Base-by-base conservation (phyloP, 2,797 vertebrate species). In the Ctenochaetus hawaiiensis region DNA sequence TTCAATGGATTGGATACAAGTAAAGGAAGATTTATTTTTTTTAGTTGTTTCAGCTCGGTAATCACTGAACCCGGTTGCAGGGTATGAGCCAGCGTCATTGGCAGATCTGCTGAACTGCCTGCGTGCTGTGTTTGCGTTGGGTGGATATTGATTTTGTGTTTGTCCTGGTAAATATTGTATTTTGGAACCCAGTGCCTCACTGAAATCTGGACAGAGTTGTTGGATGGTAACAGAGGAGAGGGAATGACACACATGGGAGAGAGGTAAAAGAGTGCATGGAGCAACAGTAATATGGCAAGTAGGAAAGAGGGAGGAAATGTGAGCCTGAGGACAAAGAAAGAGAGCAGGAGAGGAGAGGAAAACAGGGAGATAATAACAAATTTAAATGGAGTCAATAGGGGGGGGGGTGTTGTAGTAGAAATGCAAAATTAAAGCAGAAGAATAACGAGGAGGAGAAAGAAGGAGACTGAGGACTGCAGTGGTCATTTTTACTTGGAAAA, bases 121-220 rank as follows among this genome's bases (percentile, higher is more conserved):
- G 69, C 80, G 77, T 86, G 68, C 82, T 86, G 75, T 86, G 78
- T 91, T 91, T 91, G 81, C 30, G n/a, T 87, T 87, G 84, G 87
- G 76, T 62, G 76, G 84, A 68, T 87, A 91, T 90, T 82, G 83
- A 87, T 90, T 94, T 92, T 89, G 75, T 90, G 84, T 92, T 93
- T 91, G 85, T 90, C 81, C 76, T 84, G 72, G 90, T 90, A 82
- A 90, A 91, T 87, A 89, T 87, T 81, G 80, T 83, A 68, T 86
- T 89, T 87, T 88, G 78, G 87, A 90, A 81, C 71, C 77, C 59
- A 62, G 69, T 43, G 81, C 81, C 77, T 84, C 72, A 58, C 73
- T 90, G 78, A 87, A 87, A 82, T 86, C 73, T 82, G 84, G 85
- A 87, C 75, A 70, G 78, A 78, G 69, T 75, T 51, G 78, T 84